These are phyloP conservation scores for Eugnorisma glareosa DNA, from an alignment of 2,888 invertebrate species.

Conservation along the genomic window DNA sequence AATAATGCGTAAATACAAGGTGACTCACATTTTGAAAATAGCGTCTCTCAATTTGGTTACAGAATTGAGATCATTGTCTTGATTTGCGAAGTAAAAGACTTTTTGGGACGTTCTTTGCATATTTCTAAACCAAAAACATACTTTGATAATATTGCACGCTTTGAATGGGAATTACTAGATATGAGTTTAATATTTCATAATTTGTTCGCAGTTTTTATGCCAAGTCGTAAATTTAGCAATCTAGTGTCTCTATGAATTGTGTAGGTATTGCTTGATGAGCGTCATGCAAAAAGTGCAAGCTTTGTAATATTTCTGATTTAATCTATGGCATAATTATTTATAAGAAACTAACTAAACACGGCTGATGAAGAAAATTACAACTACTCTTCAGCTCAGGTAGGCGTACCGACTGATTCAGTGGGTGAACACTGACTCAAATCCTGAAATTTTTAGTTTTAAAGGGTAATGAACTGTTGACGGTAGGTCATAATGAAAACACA, in stretches of 20 bases:
- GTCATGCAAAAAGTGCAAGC: neutral
- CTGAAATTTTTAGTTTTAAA: neutral
- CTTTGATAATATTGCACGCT: neutral
- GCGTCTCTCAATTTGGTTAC: conserved; percentile 34
- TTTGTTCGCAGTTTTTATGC: conserved; percentile 24
- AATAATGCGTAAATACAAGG: conserved; percentile 49
- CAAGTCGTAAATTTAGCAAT: conserved; percentile 22
- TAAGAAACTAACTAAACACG: neutral
- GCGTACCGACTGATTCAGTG: neutral
- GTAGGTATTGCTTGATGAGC: neutral
- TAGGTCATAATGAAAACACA: neutral
- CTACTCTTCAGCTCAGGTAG: neutral
- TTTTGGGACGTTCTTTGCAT: conserved; percentile 24
- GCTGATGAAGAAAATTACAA: neutral
- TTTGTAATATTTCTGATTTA: neutral
- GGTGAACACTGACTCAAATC: neutral
- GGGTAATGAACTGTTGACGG: neutral
- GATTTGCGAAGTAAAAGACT: conserved; percentile 9
- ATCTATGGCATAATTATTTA: neutral
- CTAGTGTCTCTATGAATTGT: conserved; percentile 10
- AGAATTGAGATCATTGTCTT: conserved; percentile 23
- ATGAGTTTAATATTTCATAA: conserved; percentile 11
- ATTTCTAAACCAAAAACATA: conserved; percentile 5
- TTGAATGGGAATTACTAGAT: conserved; percentile 14
- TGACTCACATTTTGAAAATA: conserved; percentile 39